Base-by-base conservation (phyloP, 2,888 invertebrate genomes). In the Epsilonema sp. region DNA sequence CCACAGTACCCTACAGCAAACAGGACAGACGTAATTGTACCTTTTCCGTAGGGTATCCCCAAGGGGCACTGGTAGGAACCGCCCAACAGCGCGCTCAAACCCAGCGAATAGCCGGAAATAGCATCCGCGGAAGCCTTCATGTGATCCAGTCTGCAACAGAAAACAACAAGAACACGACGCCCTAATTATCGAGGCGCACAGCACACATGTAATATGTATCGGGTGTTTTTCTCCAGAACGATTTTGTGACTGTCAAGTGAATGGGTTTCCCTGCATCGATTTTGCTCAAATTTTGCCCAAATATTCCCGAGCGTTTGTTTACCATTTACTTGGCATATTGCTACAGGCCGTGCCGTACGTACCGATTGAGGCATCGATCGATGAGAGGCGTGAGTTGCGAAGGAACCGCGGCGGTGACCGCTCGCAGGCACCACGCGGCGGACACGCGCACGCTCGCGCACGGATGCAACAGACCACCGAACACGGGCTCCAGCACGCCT, bases 1-100 rank as follows among this genome's bases (percentile, higher is more conserved):
- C n/a, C n/a, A n/a, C n/a, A n/a, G n/a, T n/a, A n/a, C n/a, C n/a
- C n/a, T n/a, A n/a, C n/a, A n/a, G n/a, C n/a, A n/a, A n/a, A n/a
- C n/a, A n/a, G n/a, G n/a, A n/a, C n/a, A n/a, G n/a, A n/a, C n/a
- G n/a, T n/a, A n/a, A n/a, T n/a, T n/a, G n/a, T 92, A 52, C 92
- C 90, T 60, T 90, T 85, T 25, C 84, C 86, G 67, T 92, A 89
- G 0, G 97, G 94, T 37, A 92, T 82, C 20, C 94, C 90, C 16
- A 90, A 72, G 0, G 86, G 84, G 2, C 87, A 90, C 44, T 82
- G 74, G 41, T 81, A 76, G 46, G 89, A 84, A 21, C 92, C 90
- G 42, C 70, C 67, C 3, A 94, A 70, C 51, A 94, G 80, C 0
- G 92, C 86, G 25, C 92, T 84, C 52, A 97, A 70, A 0, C 92